phyloP scores from a whole-genome alignment of 2,888 invertebrate genomes.

The Mythimna loreyi region DNA sequence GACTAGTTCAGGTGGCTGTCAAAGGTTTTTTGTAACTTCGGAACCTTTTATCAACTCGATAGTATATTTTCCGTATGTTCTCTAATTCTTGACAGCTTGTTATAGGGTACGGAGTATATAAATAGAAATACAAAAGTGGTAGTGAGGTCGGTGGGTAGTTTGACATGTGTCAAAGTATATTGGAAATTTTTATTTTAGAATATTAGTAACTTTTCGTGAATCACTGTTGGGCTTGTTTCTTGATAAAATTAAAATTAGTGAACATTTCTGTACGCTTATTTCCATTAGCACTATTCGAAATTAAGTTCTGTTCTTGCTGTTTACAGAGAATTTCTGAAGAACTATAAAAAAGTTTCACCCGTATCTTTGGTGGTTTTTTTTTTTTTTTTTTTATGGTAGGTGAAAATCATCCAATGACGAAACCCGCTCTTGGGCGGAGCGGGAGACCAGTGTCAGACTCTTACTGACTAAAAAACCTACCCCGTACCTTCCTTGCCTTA shows the following conservation, averaged over 20 bases:
- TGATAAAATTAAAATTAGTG: background rate
- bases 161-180: background rate
- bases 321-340: background rate
- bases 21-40: background rate
- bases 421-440: too few relatives aligned
- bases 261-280: background rate
- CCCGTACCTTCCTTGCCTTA: too few relatives aligned
- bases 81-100: background rate
- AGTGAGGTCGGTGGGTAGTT: background rate
- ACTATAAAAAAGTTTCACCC: background rate
- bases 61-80: background rate
- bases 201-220: background rate
- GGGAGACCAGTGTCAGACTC: too few relatives aligned
- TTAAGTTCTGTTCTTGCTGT: background rate
- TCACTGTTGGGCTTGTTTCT: too few relatives aligned
- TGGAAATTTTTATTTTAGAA: background rate
- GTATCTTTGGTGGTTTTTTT: too few relatives aligned
- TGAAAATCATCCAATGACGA: too few relatives aligned
- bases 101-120: background rate
- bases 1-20: background rate
- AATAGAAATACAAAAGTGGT: background rate
- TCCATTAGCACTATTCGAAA: too few relatives aligned
- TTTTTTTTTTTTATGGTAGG: too few relatives aligned
- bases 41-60: background rate
- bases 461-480: too few relatives aligned